Evolutionary conservation across 2,797 vertebrate species (phyloP).

Genomic region (Myripristis murdjan): DNA sequence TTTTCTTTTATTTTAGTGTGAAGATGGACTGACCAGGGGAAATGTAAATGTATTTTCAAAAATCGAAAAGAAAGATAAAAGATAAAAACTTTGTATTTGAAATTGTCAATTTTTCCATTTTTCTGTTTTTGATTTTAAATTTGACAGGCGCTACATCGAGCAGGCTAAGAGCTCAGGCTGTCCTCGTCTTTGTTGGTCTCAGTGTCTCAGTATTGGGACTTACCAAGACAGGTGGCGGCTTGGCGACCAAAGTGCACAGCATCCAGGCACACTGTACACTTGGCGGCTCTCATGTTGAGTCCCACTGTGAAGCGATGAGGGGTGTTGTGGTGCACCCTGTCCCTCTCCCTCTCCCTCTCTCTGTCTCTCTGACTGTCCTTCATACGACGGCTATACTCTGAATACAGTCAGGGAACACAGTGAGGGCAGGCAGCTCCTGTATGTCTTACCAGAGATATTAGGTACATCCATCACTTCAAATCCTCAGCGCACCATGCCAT

Average conservation of each 20-base stretch:
- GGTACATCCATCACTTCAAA: slow-evolving; percentile 34
- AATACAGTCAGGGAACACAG: slow-evolving; percentile 65
- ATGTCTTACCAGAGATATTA: slow-evolving; percentile 2
- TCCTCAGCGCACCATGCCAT: slow-evolving; percentile 62
- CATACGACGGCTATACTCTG: slow-evolving; percentile 95
- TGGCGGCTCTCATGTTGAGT: slow-evolving; percentile 98
- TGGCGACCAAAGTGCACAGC: slow-evolving; percentile 98
- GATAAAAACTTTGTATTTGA: too few species aligned
- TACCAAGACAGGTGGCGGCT: slow-evolving; percentile 96
- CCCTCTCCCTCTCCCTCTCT: slow-evolving; percentile 71
- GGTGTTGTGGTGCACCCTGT: slow-evolving; percentile 90
- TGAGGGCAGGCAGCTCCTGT: slow-evolving; percentile 38
- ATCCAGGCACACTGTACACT: slow-evolving; percentile 97
- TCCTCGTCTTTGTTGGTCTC: background rate
- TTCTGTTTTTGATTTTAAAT: too few species aligned
- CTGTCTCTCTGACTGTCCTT: slow-evolving; percentile 92
- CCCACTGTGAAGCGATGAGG: slow-evolving; percentile 97
- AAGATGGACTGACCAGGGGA: background rate
- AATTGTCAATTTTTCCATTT: too few species aligned
- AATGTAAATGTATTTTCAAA: background rate
- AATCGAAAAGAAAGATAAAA: too few species aligned
- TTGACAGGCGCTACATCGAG: too few species aligned
- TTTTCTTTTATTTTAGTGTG: background rate
- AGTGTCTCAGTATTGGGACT: slow-evolving; percentile 55
- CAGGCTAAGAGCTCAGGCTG: too few species aligned